Percentiles rank a stretch among this genome's conserved stretches.
Conservation (phyloP, 2,113 vertebrate species). For the Ptilorrhoa leucosticta region DNA sequence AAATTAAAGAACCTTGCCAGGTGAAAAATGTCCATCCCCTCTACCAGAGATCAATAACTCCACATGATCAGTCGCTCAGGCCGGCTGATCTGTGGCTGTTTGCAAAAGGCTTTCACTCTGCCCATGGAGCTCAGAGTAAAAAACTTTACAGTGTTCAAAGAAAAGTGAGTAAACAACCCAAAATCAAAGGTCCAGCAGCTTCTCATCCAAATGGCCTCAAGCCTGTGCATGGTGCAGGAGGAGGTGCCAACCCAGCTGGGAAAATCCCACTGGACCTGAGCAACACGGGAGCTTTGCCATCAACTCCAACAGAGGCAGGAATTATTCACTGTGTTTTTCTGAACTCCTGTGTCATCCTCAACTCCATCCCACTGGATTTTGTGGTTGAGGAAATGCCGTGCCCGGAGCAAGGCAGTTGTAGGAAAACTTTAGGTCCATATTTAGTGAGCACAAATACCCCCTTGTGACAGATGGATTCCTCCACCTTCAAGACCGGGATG, state of each 20-base stretch:
- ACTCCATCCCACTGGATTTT: not conserved
- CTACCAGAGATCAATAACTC: slow-evolving; percentile 20
- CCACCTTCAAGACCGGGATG: not conserved
- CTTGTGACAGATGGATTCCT: not conserved
- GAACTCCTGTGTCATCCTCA: not conserved
- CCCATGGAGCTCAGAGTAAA: not conserved
- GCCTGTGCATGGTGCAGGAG: accelerated
- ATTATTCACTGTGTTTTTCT: not conserved
- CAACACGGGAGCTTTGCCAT: not conserved
- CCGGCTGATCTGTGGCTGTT: slow-evolving; percentile 18
- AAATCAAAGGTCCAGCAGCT: not conserved
- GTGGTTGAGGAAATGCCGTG: not conserved
- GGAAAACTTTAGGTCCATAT: not conserved
- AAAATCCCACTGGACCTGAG: not conserved
- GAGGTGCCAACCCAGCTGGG: not conserved
- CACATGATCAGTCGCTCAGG: not conserved
- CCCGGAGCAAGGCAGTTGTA: not conserved
- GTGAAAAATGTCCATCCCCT: slow-evolving; percentile 7
- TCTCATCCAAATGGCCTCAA: not conserved
- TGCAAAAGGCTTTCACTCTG: not conserved
- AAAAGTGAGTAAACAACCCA: not conserved
- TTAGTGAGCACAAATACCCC: not conserved
- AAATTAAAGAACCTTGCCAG: not conserved
- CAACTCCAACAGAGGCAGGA: not conserved
- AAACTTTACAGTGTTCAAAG: not conserved